phyloP scores from a whole-genome alignment of 2,797 vertebrate species.

The Pseudochromis fuscus region DNA sequence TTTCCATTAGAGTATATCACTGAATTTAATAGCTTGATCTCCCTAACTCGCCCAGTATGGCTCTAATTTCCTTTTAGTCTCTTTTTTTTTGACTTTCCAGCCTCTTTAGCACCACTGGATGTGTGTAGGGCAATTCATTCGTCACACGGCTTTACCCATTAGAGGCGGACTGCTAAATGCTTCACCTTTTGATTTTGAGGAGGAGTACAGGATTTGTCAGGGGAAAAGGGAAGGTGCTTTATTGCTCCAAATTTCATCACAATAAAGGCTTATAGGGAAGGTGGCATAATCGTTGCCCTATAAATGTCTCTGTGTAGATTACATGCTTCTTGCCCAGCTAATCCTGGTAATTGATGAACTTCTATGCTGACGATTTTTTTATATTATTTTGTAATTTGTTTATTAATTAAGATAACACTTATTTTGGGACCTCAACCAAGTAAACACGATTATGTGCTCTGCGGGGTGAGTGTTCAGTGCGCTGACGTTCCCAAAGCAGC shows the following conservation, averaged over 20 bases:
- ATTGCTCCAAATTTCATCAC: conserved; percentile 88
- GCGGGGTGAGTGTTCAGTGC: conserved; percentile 79
- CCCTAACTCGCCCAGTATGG: conserved; percentile 39
- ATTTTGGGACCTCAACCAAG: conserved; percentile 87
- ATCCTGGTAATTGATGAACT: conserved; percentile 88
- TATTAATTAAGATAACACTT: conserved; percentile 90
- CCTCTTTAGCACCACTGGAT: conserved; percentile 67
- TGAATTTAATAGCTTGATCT: conserved; percentile 51
- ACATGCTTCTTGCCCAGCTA: conserved; percentile 85
- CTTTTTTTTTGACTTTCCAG: conserved; percentile 73
- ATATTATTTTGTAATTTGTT: conserved; percentile 86
- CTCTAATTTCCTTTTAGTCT: conserved; percentile 54
- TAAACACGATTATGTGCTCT: conserved; percentile 87
- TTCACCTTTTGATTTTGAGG: conserved; percentile 87
- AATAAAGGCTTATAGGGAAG: conserved; percentile 86
- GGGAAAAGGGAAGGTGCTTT: conserved; percentile 82
- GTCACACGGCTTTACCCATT: conserved; percentile 85
- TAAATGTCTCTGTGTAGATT: conserved; percentile 87
- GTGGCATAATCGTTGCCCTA: conserved; percentile 84
- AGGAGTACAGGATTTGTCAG: conserved; percentile 85
- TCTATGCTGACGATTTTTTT: conserved; percentile 78
- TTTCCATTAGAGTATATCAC: conserved; percentile 48
- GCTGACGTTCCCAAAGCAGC: conserved; percentile 80
- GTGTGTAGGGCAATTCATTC: conserved; percentile 83
- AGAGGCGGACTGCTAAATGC: conserved; percentile 81